Conservation (phyloP, 2,797 vertebrate species). For the Capromys pilorides region DNA sequence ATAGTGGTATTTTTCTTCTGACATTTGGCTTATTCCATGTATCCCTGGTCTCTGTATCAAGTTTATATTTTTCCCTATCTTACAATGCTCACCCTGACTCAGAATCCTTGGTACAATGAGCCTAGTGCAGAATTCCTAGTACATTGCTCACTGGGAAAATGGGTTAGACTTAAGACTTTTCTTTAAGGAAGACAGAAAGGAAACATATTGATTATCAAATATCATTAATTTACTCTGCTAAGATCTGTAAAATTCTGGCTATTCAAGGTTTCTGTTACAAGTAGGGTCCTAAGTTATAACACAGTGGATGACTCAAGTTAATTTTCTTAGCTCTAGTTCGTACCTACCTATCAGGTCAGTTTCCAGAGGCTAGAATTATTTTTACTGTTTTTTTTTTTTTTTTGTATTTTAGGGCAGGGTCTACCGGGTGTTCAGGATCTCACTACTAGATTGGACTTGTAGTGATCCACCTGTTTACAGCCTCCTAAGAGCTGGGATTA, state of each 20-base stretch:
- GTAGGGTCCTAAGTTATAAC: constrained; percentile 34
- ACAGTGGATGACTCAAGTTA: background rate
- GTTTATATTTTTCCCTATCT: background rate
- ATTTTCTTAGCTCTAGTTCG: constrained; percentile 19
- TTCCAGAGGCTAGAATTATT: constrained; percentile 11
- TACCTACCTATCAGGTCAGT: background rate
- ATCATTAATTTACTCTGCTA: constrained; percentile 42
- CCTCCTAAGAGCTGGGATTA: no score
- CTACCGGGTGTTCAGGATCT: no score
- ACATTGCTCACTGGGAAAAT: constrained; percentile 33
- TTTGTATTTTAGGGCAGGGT: no score
- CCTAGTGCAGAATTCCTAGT: background rate
- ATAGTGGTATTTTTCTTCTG: constrained; percentile 8
- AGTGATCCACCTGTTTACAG: no score
- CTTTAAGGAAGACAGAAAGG: constrained; percentile 57
- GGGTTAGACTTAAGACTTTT: constrained; percentile 28
- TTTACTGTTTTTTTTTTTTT: no score
- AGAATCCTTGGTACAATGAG: background rate
- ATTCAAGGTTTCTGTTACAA: constrained; percentile 49
- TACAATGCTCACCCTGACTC: background rate
- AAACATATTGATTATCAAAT: constrained; percentile 45
- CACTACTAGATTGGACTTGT: no score
- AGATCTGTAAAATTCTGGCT: constrained; percentile 40
- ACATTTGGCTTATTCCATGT: background rate
- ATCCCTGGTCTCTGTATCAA: background rate